Evolutionary conservation across 2,113 vertebrate species (phyloP).

Genomic region (Xiphophorus hellerii): DNA sequence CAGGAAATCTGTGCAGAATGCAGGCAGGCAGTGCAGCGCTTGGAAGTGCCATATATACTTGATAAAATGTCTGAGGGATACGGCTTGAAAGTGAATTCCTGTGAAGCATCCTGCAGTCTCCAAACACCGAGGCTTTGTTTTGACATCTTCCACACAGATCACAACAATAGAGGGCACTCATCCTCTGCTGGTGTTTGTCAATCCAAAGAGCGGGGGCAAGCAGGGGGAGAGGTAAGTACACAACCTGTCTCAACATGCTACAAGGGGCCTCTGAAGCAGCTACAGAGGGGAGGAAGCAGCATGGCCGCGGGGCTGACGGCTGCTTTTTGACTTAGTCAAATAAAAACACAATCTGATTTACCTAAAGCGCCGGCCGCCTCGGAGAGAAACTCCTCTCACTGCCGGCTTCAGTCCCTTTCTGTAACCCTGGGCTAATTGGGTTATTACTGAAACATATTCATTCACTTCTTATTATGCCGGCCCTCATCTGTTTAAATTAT

Average conservation of each 20-base stretch:
- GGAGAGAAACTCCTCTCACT: slow-evolving; percentile 26
- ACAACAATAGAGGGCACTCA: slow-evolving; percentile 94
- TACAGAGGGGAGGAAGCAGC: slow-evolving; percentile 26
- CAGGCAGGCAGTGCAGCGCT: slow-evolving; percentile 26
- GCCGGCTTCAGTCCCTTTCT: slow-evolving; percentile 58
- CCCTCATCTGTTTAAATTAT: slow-evolving; percentile 81
- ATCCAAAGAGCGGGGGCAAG: slow-evolving; percentile 96
- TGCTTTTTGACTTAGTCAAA: slow-evolving; percentile 40
- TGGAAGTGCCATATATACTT: slow-evolving; percentile 32
- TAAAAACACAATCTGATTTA: slow-evolving; percentile 55
- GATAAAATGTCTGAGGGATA: slow-evolving; percentile 48
- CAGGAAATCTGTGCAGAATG: slow-evolving; percentile 19
- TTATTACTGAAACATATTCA: slow-evolving; percentile 84
- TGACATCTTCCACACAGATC: slow-evolving; percentile 85
- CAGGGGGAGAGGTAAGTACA: slow-evolving; percentile 91
- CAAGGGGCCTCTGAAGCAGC: slow-evolving; percentile 52
- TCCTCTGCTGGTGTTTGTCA: slow-evolving; percentile 95
- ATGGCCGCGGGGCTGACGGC: slow-evolving; percentile 26
- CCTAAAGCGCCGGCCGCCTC: slow-evolving; percentile 24
- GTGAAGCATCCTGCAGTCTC: slow-evolving; percentile 70
- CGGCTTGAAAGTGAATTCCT: slow-evolving; percentile 71
- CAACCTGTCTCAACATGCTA: slow-evolving; percentile 57
- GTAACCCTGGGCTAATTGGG: slow-evolving; percentile 79
- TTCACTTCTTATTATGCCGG: slow-evolving; percentile 75
- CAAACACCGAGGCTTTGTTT: slow-evolving; percentile 69